phyloP scores from a whole-genome alignment of 1,140 invertebrate genomes.

The Drosophila parabipectinata region DNA sequence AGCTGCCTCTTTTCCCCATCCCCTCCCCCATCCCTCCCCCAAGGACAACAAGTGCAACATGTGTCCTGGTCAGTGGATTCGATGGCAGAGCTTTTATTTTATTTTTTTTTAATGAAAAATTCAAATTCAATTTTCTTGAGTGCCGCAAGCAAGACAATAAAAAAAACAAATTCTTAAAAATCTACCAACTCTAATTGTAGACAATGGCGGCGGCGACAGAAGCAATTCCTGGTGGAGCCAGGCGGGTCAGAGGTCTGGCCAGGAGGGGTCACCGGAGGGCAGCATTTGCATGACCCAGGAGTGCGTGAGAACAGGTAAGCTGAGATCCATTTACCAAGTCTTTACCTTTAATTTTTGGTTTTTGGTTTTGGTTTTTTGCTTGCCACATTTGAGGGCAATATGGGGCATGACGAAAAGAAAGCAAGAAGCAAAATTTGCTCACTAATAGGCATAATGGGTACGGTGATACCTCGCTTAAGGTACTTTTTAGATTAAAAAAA shows the following conservation, averaged over 20 bases:
- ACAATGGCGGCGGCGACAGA: constrained; percentile 41
- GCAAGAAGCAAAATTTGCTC: too few species aligned
- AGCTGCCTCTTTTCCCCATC: not conserved
- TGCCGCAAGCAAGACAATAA: constrained; percentile 11
- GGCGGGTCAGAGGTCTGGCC: constrained; percentile 11
- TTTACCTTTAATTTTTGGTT: not conserved
- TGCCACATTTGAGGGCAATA: not conserved
- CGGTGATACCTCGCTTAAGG: too few species aligned
- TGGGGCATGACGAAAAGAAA: too few species aligned
- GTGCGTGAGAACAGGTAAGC: constrained; percentile 89
- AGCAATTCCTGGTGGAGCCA: constrained; percentile 22
- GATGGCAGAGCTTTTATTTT: not conserved
- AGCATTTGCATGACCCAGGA: constrained; percentile 89
- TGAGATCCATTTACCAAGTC: constrained; percentile 7
- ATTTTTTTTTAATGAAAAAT: constrained; percentile 57
- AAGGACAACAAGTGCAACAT: constrained; percentile 59
- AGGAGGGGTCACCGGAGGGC: constrained; percentile 25
- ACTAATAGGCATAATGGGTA: too few species aligned
- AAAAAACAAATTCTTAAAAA: constrained; percentile 1
- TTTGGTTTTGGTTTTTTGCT: not conserved
- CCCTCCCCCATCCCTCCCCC: not conserved
- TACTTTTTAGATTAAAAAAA: too few species aligned
- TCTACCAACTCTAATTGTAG: constrained; percentile 59
- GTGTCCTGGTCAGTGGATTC: constrained; percentile 25
- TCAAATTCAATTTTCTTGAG: constrained; percentile 73